These are phyloP conservation scores for Cossypha heuglini DNA, from an alignment of 2,797 vertebrate genomes.

Conservation along the genomic window DNA sequence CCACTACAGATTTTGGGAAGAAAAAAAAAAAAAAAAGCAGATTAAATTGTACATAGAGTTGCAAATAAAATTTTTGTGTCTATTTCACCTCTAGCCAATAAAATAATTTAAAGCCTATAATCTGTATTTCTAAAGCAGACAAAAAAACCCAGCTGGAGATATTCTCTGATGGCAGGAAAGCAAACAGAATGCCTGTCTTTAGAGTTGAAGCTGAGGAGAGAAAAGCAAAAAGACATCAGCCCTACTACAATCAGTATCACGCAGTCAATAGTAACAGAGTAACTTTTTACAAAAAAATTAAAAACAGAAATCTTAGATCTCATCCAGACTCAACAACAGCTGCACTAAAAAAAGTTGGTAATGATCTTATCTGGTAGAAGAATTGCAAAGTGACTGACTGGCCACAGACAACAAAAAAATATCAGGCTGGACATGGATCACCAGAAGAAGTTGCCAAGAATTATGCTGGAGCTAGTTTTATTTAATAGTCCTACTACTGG, in stretches of 20 bases:
- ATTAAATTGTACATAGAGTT: not conserved
- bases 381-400: not conserved
- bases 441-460: not conserved
- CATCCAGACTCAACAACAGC: not conserved
- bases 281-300: not conserved
- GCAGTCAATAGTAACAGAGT: not conserved
- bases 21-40: not conserved
- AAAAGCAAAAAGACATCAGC: not conserved
- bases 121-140: not conserved
- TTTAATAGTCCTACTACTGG: not conserved
- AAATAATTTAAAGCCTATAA: not conserved
- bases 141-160: not conserved
- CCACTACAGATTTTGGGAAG: not conserved
- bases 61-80: not conserved
- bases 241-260: not conserved
- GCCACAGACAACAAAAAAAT: not conserved
- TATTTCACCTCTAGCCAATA: not conserved
- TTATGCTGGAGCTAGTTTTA: not conserved
- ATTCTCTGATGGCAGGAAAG: not conserved
- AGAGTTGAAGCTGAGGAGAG: not conserved
- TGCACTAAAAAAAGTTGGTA: not conserved
- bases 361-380: not conserved
- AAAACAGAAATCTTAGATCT: not conserved
- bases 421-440: not conserved
- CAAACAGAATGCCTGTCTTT: not conserved